These are phyloP conservation scores for Battus philenor DNA, from an alignment of 1,140 invertebrate genomes.

Conservation along the genomic window DNA sequence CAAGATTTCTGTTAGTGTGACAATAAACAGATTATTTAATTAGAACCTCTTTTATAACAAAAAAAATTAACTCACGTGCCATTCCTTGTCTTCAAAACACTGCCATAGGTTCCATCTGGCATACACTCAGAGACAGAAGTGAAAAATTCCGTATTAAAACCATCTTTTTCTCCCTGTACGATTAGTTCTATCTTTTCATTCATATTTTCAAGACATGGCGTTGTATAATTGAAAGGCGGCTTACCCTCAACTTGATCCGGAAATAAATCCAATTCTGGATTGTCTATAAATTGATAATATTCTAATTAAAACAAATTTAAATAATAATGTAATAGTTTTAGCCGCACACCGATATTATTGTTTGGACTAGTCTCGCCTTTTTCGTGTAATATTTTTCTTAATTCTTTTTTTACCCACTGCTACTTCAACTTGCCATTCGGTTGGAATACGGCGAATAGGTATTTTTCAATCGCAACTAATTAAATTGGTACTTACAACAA, in stretches of 20 bases:
- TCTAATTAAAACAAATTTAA: too few species aligned
- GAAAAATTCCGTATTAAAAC: slow-evolving; percentile 54
- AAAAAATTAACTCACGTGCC: slow-evolving; percentile 40
- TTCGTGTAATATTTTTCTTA: too few species aligned
- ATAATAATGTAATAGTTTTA: too few species aligned
- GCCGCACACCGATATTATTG: too few species aligned
- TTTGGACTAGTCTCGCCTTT: too few species aligned
- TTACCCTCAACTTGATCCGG: slow-evolving; percentile 29
- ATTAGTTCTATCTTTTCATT: slow-evolving; percentile 45
- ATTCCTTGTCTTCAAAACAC: slow-evolving; percentile 31
- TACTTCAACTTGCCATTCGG: too few species aligned
- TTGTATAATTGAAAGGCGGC: slow-evolving; percentile 63
- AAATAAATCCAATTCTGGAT: slow-evolving; percentile 38
- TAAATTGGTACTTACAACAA: slow-evolving; percentile 73
- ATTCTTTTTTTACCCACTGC: too few species aligned
- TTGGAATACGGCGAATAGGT: too few species aligned
- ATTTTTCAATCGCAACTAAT: too few species aligned
- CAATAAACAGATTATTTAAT: too few species aligned
- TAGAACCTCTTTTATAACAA: too few species aligned
- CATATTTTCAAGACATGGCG: slow-evolving; percentile 66
- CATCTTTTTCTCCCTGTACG: slow-evolving; percentile 42
- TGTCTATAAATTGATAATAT: slow-evolving; percentile 38
- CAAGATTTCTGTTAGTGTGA: too few species aligned
- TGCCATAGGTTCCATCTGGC: slow-evolving; percentile 74
- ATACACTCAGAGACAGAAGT: slow-evolving; percentile 64